Evolutionary conservation across 2,797 vertebrate genomes (phyloP).

Genomic region (Buceros bicornis): DNA sequence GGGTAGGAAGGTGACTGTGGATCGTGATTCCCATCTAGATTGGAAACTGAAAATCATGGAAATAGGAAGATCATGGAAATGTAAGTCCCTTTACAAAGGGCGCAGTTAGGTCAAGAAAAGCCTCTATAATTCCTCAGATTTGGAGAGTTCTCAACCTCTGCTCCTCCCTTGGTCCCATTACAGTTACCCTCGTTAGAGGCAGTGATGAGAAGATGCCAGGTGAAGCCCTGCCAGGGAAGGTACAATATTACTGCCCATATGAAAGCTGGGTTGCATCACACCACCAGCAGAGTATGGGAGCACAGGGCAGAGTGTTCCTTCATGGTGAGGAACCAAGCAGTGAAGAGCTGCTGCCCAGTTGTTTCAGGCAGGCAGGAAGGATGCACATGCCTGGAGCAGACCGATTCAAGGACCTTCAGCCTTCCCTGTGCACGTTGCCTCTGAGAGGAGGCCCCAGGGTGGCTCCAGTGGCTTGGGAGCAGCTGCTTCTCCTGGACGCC

Average conservation of each 20-base stretch:
- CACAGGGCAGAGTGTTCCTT: neutral
- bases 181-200: neutral
- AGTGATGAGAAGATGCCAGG: neutral
- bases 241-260: neutral
- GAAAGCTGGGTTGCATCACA: neutral
- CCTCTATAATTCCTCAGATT: neutral
- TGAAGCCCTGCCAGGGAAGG: neutral
- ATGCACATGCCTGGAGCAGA: neutral
- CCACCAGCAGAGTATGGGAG: neutral
- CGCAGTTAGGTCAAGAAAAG: neutral
- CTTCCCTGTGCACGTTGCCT: neutral
- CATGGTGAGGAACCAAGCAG: neutral
- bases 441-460: neutral
- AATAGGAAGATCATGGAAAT: neutral
- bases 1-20: neutral
- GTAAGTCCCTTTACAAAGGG: neutral
- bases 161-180: neutral
- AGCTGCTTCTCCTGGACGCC: neutral
- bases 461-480: neutral
- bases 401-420: neutral
- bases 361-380: neutral
- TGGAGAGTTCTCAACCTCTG: neutral
- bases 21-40: neutral
- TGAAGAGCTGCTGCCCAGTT: neutral
- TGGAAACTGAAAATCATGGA: neutral